Conservation (phyloP, 1,140 invertebrate species). For the Dolichoris vasculosae region DNA sequence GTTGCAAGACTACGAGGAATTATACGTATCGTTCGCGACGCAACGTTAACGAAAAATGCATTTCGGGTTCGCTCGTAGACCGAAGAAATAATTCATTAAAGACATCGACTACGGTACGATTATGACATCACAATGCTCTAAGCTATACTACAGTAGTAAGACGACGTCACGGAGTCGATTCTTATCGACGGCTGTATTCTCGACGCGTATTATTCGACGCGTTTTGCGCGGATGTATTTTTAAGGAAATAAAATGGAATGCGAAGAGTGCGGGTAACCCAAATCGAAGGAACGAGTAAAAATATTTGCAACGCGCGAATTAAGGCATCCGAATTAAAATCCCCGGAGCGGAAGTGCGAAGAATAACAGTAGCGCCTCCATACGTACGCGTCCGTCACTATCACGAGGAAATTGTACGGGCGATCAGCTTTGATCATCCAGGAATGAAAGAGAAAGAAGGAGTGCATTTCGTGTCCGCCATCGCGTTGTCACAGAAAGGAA, state of each 20-base stretch:
- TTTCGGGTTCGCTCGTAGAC: no score
- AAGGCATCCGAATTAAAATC: neutral
- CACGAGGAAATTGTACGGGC: neutral
- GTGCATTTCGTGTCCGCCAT: constrained; percentile 36
- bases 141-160: constrained; percentile 8
- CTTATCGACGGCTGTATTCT: neutral
- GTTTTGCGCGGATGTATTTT: no score
- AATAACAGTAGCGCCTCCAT: constrained; percentile 32
- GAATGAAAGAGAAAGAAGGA: neutral
- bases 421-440: constrained; percentile 4
- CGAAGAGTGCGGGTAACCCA: neutral
- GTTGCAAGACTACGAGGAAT: no score
- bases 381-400: constrained; percentile 39
- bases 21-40: no score
- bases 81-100: no score
- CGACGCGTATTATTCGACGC: neutral
- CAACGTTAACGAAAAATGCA: no score
- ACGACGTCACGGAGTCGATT: neutral
- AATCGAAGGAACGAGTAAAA: neutral
- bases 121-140: constrained; percentile 4
- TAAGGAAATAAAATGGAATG: neutral
- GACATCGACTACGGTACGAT: neutral
- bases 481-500: constrained; percentile 5
- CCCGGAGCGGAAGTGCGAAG: constrained; percentile 15
- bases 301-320: neutral